Evolutionary conservation across 2,113 vertebrate species (phyloP).

Genomic region (Brienomyrus brachyistius): DNA sequence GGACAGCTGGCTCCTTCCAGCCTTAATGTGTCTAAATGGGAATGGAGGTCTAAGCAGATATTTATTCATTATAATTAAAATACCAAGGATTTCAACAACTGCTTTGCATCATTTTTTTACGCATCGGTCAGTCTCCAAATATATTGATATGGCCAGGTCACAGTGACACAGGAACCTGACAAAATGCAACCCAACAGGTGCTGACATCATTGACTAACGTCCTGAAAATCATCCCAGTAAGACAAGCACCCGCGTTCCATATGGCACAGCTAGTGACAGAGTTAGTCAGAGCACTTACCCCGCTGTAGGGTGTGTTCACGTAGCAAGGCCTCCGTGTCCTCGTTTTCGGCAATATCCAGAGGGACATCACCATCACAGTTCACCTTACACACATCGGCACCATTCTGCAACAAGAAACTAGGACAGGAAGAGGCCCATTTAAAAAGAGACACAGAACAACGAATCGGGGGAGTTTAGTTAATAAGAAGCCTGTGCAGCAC

Average conservation of each 20-base stretch:
- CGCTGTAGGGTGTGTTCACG: slow-evolving; percentile 73
- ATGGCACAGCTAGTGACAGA: neutral
- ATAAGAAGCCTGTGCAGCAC: neutral
- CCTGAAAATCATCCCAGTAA: neutral
- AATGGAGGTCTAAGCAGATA: neutral
- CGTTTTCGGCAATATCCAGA: slow-evolving; percentile 83
- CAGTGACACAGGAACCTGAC: neutral
- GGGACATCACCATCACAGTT: slow-evolving; percentile 91
- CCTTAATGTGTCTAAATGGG: neutral
- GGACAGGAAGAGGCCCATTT: slow-evolving; percentile 13
- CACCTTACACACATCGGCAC: slow-evolving; percentile 75
- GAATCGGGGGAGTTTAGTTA: neutral
- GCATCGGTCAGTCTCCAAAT: neutral
- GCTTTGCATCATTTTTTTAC: neutral
- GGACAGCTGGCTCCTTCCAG: neutral
- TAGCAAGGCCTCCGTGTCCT: slow-evolving; percentile 80
- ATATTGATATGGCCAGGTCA: neutral
- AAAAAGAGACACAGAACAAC: neutral
- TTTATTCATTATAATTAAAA: neutral
- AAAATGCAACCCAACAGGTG: neutral
- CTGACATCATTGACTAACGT: neutral
- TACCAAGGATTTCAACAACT: neutral
- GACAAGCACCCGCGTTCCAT: neutral
- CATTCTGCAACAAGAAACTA: slow-evolving; percentile 75
- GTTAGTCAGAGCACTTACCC: slow-evolving; percentile 54